A percentile compares a stretch with the other conserved stretches of the same genome.
Evolutionary conservation across 1,140 invertebrate genomes (phyloP).

Genomic region (Magallana ariakensis): DNA sequence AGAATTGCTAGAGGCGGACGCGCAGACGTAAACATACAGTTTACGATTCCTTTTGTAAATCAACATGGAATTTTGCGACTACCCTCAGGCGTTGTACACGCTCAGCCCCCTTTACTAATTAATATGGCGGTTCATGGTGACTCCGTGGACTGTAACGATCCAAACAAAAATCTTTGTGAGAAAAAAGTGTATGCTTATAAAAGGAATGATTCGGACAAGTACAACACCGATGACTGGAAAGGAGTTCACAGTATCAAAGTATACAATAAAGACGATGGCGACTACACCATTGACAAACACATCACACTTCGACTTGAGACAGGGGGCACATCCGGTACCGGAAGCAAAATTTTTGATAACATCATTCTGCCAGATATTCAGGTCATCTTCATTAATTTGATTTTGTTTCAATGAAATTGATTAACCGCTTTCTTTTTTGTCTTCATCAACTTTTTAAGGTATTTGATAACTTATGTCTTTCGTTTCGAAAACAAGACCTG

Average conservation of each 20-base stretch:
- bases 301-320: background rate
- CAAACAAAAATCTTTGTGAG: background rate
- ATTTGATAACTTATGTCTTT: no score
- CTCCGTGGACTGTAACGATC: background rate
- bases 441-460: no score
- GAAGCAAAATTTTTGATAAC: background rate
- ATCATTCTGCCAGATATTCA: background rate
- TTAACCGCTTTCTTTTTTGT: no score
- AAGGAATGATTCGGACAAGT: background rate
- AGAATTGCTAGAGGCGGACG: background rate
- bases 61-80: no score
- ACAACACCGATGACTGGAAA: background rate
- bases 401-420: no score
- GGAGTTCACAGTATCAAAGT: background rate
- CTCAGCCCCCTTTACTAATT: background rate
- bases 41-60: background rate
- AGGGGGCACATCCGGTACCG: background rate
- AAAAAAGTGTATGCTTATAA: background rate
- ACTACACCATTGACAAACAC: background rate
- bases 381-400: background rate
- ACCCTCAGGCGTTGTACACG: no score
- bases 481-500: no score
- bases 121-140: background rate
- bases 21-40: background rate
- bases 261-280: background rate